A percentile compares a stretch with the other conserved stretches of the same genome.
phyloP scores from a whole-genome alignment of 2,113 vertebrate genomes.

The Tylochromis polylepis region DNA sequence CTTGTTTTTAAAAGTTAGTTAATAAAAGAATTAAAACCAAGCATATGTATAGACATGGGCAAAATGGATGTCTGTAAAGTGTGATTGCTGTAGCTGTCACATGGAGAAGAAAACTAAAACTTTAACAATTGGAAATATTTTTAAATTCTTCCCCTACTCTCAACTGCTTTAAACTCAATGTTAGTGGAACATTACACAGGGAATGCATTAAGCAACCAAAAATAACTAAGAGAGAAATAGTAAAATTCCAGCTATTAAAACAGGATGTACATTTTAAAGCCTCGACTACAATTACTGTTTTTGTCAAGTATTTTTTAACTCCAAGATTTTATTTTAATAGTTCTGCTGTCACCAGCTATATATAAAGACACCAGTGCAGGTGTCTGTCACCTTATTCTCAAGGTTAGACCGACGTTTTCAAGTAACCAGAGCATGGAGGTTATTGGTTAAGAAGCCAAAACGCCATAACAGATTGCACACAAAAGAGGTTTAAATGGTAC shows the following conservation, averaged over 20 bases:
- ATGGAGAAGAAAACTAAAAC: not conserved
- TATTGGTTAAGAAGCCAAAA: not conserved
- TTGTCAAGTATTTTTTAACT: not conserved
- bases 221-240: not conserved
- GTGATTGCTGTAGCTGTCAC: not conserved
- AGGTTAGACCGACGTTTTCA: slow-evolving; percentile 21
- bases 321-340: not conserved
- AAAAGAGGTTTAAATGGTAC: not conserved
- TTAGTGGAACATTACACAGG: not conserved
- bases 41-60: not conserved
- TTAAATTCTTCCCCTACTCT: not conserved
- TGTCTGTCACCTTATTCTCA: not conserved
- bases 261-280: not conserved
- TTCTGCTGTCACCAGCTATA: not conserved
- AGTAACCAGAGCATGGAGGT: not conserved
- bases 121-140: not conserved
- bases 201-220: not conserved
- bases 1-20: not conserved
- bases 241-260: not conserved
- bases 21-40: not conserved
- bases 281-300: not conserved
- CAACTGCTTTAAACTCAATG: not conserved
- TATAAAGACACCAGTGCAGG: not conserved
- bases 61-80: not conserved
- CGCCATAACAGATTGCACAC: not conserved